Evolutionary conservation across 1,140 invertebrate species (phyloP), one percentile per base, ranked within the genome.

Genomic region (Triops longicaudatus): DNA sequence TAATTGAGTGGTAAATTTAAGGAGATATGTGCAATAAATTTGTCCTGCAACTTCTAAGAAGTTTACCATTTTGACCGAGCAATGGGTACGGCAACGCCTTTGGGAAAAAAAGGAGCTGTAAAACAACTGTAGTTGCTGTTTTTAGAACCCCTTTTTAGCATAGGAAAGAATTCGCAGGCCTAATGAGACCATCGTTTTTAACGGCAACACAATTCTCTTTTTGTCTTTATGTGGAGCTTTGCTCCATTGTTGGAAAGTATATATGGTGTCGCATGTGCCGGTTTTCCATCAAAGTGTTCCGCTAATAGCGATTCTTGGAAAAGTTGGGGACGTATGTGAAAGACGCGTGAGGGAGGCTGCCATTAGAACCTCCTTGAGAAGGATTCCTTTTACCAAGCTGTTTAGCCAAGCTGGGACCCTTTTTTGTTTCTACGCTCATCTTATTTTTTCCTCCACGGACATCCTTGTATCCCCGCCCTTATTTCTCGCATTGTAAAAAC

Each of bases 221-320:
- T 22, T 63, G 31, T 37, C 31, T 63, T 63, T 63, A 63, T 63
- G 50, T 14, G 50, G 17, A 22, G 31, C 31, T 37, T 37, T 22
- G n/a, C 14, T 22, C n/a, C 50, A 63, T 63, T 63, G 50, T 63
- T 63, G 50, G 17, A 37, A 37, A 63, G 50, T 63, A 63, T 63
- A 63, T 63, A 3, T 63, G 50, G 14, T 17, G 5, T 63, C 50
- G 50, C 50, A 63, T 63, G 50, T 63, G 50, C 50, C 50, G 50
- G 50, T 63, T 63, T 63, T 63, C 50, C 50, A 63, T 63, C 50
- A 63, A 63, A 63, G 50, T 63, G 50, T 17, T 63, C 50, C 50
- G 50, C 50, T 63, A 63, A 63, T 63, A 63, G 50, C 50, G 22
- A 63, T 63, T 63, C 50, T 63, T 63, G 50, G 50, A 63, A 63